A percentile compares a stretch with the other conserved stretches of the same genome.
phyloP scores from a whole-genome alignment of 2,113 vertebrate genomes.

The Platanista minor region DNA sequence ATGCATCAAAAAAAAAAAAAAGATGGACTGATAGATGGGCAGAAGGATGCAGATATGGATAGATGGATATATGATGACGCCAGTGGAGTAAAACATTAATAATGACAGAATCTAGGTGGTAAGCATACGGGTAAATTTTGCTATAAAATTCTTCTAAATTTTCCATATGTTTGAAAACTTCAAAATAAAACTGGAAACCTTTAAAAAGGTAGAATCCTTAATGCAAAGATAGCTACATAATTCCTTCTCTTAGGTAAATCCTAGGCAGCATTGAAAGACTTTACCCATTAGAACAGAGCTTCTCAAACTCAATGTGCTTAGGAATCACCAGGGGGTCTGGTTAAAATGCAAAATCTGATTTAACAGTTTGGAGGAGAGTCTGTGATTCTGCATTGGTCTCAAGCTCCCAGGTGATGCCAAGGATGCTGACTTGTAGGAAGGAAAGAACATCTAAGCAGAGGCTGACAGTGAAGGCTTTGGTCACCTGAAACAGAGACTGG shows the following conservation, averaged over 20 bases:
- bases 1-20: not conserved
- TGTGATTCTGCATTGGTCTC: not conserved
- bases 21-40: rapidly evolving
- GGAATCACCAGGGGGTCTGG: not conserved
- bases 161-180: not conserved
- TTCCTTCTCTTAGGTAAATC: not conserved
- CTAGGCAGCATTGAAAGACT: not conserved
- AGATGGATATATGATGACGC: rapidly evolving
- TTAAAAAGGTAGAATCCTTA: not conserved
- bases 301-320: not conserved
- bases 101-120: no score
- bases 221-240: not conserved
- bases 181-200: not conserved
- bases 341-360: not conserved
- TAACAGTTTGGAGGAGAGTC: not conserved
- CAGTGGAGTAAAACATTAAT: not conserved
- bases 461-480: no score
- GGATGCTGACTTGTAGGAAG: not conserved
- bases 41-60: not conserved
- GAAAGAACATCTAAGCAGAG: not conserved
- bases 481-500: not conserved
- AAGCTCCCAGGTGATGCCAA: no score
- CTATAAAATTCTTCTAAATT: not conserved
- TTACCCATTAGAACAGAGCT: not conserved
- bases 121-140: not conserved